A percentile compares a stretch with the other conserved stretches of the same genome.
These are phyloP conservation scores for Enteromius radiatus DNA, from an alignment of 2,797 vertebrate species.

Conservation along the genomic window DNA sequence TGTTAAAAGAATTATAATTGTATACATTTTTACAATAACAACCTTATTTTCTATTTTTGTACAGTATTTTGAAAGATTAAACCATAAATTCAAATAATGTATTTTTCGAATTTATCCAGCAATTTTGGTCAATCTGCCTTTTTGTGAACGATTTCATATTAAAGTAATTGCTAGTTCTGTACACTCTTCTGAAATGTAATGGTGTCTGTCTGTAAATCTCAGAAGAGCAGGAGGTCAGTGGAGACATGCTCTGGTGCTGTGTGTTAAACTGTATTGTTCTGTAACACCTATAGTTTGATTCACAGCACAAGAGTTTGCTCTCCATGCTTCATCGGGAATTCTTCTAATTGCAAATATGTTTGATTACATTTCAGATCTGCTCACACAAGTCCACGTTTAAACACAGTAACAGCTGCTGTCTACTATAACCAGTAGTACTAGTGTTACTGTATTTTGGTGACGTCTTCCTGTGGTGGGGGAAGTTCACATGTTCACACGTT, in stretches of 20 bases:
- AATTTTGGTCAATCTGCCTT: not conserved
- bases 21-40: not conserved
- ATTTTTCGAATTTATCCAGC: not conserved
- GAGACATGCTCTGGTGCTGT: conserved; percentile 79
- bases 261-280: conserved; percentile 78
- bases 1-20: not conserved
- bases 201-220: not conserved
- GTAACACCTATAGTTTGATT: conserved; percentile 80
- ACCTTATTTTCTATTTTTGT: not conserved
- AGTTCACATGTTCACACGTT: conserved; percentile 65
- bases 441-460: conserved; percentile 57
- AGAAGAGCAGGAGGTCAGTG: conserved; percentile 30
- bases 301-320: conserved; percentile 79
- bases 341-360: not conserved
- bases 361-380: not conserved
- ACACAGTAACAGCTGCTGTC: not conserved
- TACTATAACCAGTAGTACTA: conserved; percentile 21
- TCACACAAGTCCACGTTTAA: not conserved
- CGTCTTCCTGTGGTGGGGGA: conserved; percentile 54
- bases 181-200: not conserved
- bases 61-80: not conserved
- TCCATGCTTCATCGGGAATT: conserved; percentile 38
- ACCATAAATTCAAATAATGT: not conserved
- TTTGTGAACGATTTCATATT: conserved; percentile 15
- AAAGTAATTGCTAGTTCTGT: not conserved